Evolutionary conservation across 2,113 vertebrate genomes (phyloP), one percentile per base, ranked within the genome.

Genomic region (Bubo scandiacus): DNA sequence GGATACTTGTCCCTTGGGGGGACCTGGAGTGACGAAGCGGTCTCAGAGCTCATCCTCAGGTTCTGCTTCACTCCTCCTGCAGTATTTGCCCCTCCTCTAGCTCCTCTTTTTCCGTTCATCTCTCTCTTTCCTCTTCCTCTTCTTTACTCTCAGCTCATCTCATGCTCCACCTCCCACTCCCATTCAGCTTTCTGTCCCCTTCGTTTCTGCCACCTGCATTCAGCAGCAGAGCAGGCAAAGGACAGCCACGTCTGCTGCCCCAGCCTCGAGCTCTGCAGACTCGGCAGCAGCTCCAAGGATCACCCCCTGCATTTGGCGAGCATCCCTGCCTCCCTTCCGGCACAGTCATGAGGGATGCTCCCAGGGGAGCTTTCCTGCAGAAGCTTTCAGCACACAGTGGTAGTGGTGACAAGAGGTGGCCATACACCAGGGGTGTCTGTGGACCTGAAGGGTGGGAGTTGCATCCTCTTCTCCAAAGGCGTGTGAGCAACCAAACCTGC

Each of bases 351-450:
- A 23, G 36, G 34, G 59, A 18, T 42, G 68, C 52, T 81, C 55
- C 84, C 4, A 9, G 3, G 55, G 77, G 62, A 68, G 4, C 20
- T 27, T 18, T 32, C 43, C 16, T 38, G 67, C 63, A 17, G 79
- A 8, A 65, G 8, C 11, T 65, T 22, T 5, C 59, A 36, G 82
- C 55, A 5, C 54, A 3, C 27, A 6, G 34, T 1, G 0, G 21
- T 16, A 3, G 11, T 5, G 3, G 17, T 62, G 58, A 18, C 62
- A 18, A 7, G 62, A 15, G 61, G 26, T 47, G 51, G 10, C 29
- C 4, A 0, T 4, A 2, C 47, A 40, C 11, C n/a, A 1, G 34
- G 19, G 20, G 12, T 45, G 22, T 10, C 13, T 13, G 29, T 30
- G 61, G 15, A n/a, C 21, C 71, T 30, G 38, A 61, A 62, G 73